Evolutionary conservation across 35 echinoderm and acorn worm genomes (phyloP).

Genomic region (Strongylocentrotus purpuratus): DNA sequence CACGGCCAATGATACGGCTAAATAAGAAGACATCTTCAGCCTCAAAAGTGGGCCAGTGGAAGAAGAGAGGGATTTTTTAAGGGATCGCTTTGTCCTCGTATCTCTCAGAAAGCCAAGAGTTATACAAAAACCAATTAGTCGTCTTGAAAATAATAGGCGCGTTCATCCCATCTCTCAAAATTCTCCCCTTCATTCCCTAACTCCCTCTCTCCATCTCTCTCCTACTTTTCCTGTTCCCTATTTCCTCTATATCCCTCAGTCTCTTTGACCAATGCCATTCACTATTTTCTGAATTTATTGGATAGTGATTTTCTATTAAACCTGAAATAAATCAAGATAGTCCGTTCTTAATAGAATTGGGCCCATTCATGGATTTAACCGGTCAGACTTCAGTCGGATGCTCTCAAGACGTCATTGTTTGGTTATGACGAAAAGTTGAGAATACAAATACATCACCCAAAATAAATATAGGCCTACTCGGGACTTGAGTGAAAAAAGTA

Average conservation of each 20-base stretch:
- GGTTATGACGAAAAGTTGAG: not conserved
- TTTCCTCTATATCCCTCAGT: not conserved
- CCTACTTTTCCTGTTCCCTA: not conserved
- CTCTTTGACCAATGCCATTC: not conserved
- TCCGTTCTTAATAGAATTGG: not conserved
- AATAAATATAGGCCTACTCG: not conserved
- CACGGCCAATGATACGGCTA: slow-evolving; percentile 18
- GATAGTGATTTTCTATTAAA: slow-evolving; percentile 14
- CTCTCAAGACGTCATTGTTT: not conserved
- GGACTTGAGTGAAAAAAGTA: not conserved
- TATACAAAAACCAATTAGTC: slow-evolving; percentile 13
- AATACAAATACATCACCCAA: not conserved
- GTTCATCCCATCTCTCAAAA: not conserved
- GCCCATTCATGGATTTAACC: not conserved
- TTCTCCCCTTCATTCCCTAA: not conserved
- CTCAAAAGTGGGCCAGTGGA: not conserved
- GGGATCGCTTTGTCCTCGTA: not conserved
- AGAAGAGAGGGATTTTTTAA: not conserved
- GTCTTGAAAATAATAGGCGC: slow-evolving; percentile 3
- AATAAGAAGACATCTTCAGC: not conserved
- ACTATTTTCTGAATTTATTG: not conserved
- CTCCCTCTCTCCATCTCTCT: not conserved
- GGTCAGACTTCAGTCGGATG: not conserved
- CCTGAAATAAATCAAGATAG: not conserved
- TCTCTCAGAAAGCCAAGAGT: not conserved